phyloP scores from a whole-genome alignment of 2,113 vertebrate genomes.

The Phyllopteryx taeniolatus region DNA sequence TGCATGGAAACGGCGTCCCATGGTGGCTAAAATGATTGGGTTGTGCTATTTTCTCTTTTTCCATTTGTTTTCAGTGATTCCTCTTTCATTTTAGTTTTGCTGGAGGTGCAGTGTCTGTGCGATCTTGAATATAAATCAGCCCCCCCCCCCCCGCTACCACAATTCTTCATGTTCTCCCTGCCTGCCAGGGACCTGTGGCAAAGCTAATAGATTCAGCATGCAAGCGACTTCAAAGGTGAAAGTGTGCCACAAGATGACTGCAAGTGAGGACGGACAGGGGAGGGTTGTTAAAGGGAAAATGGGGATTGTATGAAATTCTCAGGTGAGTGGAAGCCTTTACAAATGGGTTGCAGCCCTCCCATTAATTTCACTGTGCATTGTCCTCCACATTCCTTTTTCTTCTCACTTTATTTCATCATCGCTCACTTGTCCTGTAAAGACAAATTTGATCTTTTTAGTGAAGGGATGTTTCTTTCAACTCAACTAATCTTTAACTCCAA shows the following conservation, averaged over 20 bases:
- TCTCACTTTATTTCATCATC: conserved; percentile 35
- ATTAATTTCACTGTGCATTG: conserved; percentile 40
- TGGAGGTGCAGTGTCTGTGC: conserved; percentile 46
- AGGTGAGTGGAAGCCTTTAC: conserved; percentile 34
- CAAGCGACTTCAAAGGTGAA: conserved; percentile 64
- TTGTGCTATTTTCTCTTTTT: background rate
- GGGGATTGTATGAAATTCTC: conserved; percentile 36
- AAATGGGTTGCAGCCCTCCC: conserved; percentile 36
- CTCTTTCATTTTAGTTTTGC: conserved; percentile 44
- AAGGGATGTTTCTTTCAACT: conserved; percentile 44
- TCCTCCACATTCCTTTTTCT: conserved; percentile 20
- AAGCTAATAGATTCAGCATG: conserved; percentile 44
- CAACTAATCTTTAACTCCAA: conserved; percentile 6
- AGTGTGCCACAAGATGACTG: conserved; percentile 38
- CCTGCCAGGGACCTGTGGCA: conserved; percentile 46
- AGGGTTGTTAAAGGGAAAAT: conserved; percentile 25
- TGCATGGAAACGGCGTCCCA: conserved; percentile 14
- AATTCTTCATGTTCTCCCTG: conserved; percentile 42
- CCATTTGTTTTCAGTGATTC: conserved; percentile 28
- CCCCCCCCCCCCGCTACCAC: conserved; percentile 11
- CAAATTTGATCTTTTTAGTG: conserved; percentile 50
- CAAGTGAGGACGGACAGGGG: conserved; percentile 13
- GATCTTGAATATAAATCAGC: conserved; percentile 56
- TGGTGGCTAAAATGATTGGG: conserved; percentile 25
- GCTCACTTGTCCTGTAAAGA: conserved; percentile 44